A percentile compares a stretch with the other conserved stretches of the same genome.
phyloP scores from a whole-genome alignment of 1,140 invertebrate species.

The Bacillus rossius region DNA sequence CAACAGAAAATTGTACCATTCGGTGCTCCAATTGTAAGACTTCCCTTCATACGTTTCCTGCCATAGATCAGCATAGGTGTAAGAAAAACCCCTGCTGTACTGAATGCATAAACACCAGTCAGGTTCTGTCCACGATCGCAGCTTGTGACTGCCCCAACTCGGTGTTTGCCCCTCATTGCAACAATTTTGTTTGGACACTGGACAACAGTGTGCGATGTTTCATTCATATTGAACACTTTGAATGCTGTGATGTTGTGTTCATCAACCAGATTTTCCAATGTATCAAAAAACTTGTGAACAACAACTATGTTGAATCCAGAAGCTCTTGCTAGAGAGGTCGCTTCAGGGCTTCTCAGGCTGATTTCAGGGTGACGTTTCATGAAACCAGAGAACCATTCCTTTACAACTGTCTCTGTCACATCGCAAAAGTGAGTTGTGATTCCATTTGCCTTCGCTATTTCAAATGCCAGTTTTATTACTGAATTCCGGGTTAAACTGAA shows the following conservation, averaged over 20 bases:
- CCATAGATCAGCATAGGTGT: too few species aligned
- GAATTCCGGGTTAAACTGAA: not conserved
- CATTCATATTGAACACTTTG: conserved; percentile 29
- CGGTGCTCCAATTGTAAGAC: too few species aligned
- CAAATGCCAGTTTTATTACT: too few species aligned
- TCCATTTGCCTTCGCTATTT: not conserved
- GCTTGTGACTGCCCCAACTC: conserved; percentile 24
- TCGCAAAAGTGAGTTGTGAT: not conserved
- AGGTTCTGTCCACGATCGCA: conserved; percentile 33
- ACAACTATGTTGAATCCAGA: conserved; percentile 34
- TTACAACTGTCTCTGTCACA: conserved; percentile 24
- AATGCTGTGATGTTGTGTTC: not conserved
- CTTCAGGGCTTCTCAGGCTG: conserved; percentile 31
- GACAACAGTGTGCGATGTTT: conserved; percentile 36
- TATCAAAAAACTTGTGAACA: conserved; percentile 24
- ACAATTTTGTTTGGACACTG: conserved; percentile 32
- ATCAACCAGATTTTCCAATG: conserved; percentile 3
- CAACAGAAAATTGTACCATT: too few species aligned
- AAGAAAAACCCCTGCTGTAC: conserved; percentile 26
- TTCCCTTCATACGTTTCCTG: too few species aligned
- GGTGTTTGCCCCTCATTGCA: conserved; percentile 28
- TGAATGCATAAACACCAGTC: conserved; percentile 24
- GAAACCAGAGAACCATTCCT: conserved; percentile 34
- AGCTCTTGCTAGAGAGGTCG: conserved; percentile 30
- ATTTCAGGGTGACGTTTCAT: conserved; percentile 29